phyloP scores from a whole-genome alignment of 1,140 invertebrate genomes.

The Ladona fulva region DNA sequence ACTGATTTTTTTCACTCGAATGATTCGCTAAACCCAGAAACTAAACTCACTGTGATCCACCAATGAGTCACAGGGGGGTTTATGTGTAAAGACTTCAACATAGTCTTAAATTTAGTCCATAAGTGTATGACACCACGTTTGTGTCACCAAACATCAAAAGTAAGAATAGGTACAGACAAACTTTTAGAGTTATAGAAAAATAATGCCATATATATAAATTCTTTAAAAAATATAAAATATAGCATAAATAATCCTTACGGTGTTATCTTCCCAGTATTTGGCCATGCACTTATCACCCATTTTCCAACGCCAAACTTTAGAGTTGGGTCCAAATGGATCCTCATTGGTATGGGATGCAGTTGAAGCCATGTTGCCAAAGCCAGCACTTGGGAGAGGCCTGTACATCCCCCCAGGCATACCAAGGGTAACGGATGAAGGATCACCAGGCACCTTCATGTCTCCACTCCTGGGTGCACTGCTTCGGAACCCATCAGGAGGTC shows the following conservation, averaged over 20 bases:
- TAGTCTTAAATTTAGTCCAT: too few species aligned
- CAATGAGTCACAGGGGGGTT: too few species aligned
- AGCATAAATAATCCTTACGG: conserved; percentile 50
- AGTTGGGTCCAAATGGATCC: conserved; percentile 20
- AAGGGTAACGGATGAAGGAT: not conserved
- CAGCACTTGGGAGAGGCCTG: not conserved
- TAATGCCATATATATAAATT: too few species aligned
- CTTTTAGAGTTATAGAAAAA: not conserved
- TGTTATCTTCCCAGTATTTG: conserved; percentile 87
- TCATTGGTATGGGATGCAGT: conserved; percentile 23
- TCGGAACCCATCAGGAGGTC: not conserved
- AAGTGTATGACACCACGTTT: too few species aligned
- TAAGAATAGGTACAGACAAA: too few species aligned
- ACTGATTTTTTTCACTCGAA: too few species aligned
- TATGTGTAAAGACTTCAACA: too few species aligned
- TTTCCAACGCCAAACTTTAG: conserved; percentile 50
- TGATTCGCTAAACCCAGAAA: too few species aligned
- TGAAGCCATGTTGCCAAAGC: not conserved
- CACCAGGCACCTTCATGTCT: not conserved
- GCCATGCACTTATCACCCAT: conserved; percentile 74
- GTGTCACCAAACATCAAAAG: too few species aligned
- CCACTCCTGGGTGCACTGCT: not conserved
- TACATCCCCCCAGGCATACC: not conserved
- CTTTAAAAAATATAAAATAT: too few species aligned
- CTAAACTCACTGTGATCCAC: too few species aligned